Conservation (phyloP, 2,797 vertebrate genomes). For the Hypotaenidia okinawae region DNA sequence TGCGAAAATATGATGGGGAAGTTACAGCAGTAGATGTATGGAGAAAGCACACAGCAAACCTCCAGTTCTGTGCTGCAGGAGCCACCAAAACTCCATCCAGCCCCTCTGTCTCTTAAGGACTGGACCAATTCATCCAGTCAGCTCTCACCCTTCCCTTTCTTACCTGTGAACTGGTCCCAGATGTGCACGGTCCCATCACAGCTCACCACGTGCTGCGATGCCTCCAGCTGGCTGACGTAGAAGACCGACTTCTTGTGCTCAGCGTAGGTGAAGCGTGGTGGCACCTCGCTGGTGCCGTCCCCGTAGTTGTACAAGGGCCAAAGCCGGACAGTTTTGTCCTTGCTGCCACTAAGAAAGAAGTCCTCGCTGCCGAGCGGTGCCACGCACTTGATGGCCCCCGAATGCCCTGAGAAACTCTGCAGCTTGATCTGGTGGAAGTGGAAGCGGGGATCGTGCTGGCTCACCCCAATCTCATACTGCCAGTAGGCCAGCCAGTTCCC, state of each 20-base stretch:
- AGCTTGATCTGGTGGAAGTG: constrained; percentile 98
- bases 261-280: constrained; percentile 84
- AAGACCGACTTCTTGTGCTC: constrained; percentile 95
- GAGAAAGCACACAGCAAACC: not conserved
- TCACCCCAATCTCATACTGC: constrained; percentile 98
- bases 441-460: constrained; percentile 93
- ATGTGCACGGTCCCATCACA: constrained; percentile 95
- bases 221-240: constrained; percentile 91
- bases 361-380: constrained; percentile 90
- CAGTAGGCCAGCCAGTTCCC: constrained; percentile 99
- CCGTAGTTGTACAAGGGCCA: constrained; percentile 96
- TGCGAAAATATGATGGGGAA: constrained; percentile 14
- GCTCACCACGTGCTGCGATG: constrained; percentile 93
- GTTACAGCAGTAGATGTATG: fast-evolving
- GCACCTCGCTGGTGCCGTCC: constrained; percentile 90
- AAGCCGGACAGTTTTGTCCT: constrained; percentile 94
- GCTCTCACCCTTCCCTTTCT: not conserved
- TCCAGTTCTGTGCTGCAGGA: not conserved
- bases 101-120: not conserved
- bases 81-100: not conserved
- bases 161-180: constrained; percentile 97
- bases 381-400: constrained; percentile 89
- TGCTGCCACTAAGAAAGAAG: constrained; percentile 96
- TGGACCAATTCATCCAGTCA: not conserved
- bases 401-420: constrained; percentile 94